A percentile compares a stretch with the other conserved stretches of the same genome.
phyloP scores from a whole-genome alignment of 1,140 invertebrate genomes.

The Microvelia longipes region DNA sequence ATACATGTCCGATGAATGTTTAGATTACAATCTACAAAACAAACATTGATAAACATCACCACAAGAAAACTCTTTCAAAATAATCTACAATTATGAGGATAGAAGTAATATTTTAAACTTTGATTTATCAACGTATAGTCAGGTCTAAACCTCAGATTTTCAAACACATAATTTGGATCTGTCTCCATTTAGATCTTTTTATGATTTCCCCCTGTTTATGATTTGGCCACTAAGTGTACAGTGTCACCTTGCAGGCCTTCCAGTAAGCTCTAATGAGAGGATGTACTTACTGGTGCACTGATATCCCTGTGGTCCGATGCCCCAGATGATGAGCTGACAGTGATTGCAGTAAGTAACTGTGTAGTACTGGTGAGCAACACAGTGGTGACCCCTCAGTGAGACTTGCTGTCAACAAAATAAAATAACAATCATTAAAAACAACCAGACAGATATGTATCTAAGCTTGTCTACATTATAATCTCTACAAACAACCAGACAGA shows the following conservation, averaged over 20 bases:
- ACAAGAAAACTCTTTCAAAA: background rate
- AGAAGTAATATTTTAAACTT: constrained; percentile 7
- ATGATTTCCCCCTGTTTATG: no score
- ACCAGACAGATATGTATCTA: no score
- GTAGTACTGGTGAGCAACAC: constrained; percentile 73
- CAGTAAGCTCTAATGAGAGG: no score
- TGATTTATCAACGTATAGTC: no score
- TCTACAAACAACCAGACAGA: no score
- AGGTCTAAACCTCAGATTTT: no score
- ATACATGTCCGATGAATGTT: constrained; percentile 77
- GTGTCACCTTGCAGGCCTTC: no score
- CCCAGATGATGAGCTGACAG: constrained; percentile 83
- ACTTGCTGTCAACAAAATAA: constrained; percentile 31
- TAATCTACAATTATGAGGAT: no score
- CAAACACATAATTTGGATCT: no score
- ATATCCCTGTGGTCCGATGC: constrained; percentile 85
- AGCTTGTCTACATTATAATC: no score
- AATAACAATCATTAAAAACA: constrained; percentile 8
- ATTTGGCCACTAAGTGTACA: no score
- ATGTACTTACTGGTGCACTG: constrained; percentile 66
- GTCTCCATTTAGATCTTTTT: no score
- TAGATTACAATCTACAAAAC: constrained; percentile 61
- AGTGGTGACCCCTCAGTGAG: constrained; percentile 73
- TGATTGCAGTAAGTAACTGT: constrained; percentile 81
- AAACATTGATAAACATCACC: constrained; percentile 6